Conservation (phyloP, 2,113 vertebrate genomes). For the Phaethornis superciliosus region DNA sequence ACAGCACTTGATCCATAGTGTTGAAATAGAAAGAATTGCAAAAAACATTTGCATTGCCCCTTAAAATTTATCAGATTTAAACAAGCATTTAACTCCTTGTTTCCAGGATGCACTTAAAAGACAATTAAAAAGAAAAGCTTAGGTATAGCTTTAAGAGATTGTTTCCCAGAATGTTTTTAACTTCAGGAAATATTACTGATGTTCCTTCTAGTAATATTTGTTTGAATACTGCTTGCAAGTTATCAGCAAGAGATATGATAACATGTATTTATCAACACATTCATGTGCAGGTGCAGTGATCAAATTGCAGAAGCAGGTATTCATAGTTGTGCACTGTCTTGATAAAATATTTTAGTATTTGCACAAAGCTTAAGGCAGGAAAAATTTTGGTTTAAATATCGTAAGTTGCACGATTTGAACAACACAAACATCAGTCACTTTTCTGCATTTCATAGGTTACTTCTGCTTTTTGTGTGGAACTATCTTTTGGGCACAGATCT, state of each 20-base stretch:
- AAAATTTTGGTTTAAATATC: not conserved
- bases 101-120: not conserved
- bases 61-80: not conserved
- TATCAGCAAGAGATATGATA: not conserved
- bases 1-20: not conserved
- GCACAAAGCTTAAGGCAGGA: not conserved
- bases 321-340: not conserved
- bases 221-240: not conserved
- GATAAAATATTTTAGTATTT: not conserved
- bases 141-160: not conserved
- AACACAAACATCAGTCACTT: not conserved
- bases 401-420: not conserved
- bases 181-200: not conserved
- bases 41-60: constrained; percentile 16
- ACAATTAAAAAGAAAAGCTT: not conserved
- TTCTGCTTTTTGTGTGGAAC: not conserved
- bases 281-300: not conserved
- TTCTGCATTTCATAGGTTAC: not conserved
- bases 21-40: constrained; percentile 38
- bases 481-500: not conserved
- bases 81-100: not conserved
- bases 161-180: not conserved
- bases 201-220: not conserved
- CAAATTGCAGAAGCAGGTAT: not conserved
- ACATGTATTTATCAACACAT: not conserved